These are phyloP conservation scores for Melieria picta DNA, from an alignment of 2,888 invertebrate species.

Conservation along the genomic window DNA sequence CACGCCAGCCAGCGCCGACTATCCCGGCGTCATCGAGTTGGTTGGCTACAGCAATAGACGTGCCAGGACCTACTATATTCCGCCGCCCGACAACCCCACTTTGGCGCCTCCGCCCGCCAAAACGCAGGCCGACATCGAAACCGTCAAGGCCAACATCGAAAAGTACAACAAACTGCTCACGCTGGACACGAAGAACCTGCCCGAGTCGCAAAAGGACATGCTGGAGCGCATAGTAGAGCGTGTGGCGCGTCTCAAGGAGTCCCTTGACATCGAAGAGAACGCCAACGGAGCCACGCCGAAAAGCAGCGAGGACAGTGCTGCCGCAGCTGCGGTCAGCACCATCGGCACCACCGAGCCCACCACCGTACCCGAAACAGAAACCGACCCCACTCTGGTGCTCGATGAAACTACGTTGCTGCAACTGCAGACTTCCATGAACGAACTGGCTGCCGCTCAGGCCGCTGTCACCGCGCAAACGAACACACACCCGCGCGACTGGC, in stretches of 20 bases:
- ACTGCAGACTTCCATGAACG: conserved; percentile 58
- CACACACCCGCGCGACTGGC: conserved; percentile 49
- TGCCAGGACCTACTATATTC: conserved; percentile 60
- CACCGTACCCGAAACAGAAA: conserved; percentile 49
- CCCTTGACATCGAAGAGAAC: conserved; percentile 57
- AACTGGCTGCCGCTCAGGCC: conserved; percentile 56
- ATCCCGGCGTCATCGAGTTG: conserved; percentile 64
- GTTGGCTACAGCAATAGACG: conserved; percentile 63
- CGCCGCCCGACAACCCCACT: conserved; percentile 43
- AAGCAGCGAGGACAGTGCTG: not conserved
- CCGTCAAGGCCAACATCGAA: conserved; percentile 63
- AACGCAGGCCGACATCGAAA: conserved; percentile 64
- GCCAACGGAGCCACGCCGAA: conserved; percentile 34
- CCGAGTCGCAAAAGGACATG: conserved; percentile 65
- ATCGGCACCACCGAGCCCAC: conserved; percentile 34
- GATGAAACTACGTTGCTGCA: conserved; percentile 59
- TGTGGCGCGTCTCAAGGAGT: conserved; percentile 64
- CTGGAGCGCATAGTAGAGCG: conserved; percentile 65
- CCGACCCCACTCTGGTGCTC: conserved; percentile 57
- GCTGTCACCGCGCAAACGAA: conserved; percentile 54
- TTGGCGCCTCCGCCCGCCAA: conserved; percentile 56
- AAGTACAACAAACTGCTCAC: conserved; percentile 63
- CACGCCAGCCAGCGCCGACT: conserved; percentile 45
- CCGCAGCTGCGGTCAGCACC: conserved; percentile 23
- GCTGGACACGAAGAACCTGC: conserved; percentile 63